These are phyloP conservation scores for Beaufortia kweichowensis DNA, from an alignment of 2,113 vertebrate genomes.

Conservation along the genomic window DNA sequence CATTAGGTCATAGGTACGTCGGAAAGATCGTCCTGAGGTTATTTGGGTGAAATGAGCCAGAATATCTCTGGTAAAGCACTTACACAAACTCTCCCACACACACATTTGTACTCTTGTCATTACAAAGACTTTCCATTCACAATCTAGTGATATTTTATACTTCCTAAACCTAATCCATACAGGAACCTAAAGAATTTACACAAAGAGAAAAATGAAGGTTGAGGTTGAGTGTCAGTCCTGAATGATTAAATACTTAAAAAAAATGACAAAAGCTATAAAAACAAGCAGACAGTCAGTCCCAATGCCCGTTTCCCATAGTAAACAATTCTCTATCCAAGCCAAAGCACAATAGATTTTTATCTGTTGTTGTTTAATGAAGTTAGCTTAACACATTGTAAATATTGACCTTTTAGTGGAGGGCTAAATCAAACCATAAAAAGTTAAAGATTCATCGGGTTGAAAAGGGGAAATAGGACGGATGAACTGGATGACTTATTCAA, in stretches of 20 bases:
- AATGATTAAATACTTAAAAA: constrained; percentile 32
- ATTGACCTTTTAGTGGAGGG: constrained; percentile 13
- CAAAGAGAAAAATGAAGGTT: too few relatives aligned
- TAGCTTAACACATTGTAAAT: constrained; percentile 34
- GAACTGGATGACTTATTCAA: not conserved
- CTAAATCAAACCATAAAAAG: constrained; percentile 16
- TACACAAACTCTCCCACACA: not conserved
- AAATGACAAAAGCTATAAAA: constrained; percentile 1
- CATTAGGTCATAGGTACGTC: not conserved
- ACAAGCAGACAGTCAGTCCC: not conserved
- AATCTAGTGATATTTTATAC: too few relatives aligned
- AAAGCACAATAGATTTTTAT: constrained; percentile 37
- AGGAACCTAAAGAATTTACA: too few relatives aligned
- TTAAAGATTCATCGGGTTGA: not conserved
- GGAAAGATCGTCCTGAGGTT: constrained; percentile 12
- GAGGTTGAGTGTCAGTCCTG: not conserved
- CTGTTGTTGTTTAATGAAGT: not conserved
- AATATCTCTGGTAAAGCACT: not conserved
- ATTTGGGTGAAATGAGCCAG: constrained; percentile 24
- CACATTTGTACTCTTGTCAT: too few relatives aligned
- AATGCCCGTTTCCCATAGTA: not conserved
- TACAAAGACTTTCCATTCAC: too few relatives aligned
- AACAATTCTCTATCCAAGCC: constrained; percentile 17
- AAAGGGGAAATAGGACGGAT: not conserved
- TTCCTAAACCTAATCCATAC: not conserved